phyloP scores from a whole-genome alignment of 2,888 invertebrate species.

The Sericinus montela region DNA sequence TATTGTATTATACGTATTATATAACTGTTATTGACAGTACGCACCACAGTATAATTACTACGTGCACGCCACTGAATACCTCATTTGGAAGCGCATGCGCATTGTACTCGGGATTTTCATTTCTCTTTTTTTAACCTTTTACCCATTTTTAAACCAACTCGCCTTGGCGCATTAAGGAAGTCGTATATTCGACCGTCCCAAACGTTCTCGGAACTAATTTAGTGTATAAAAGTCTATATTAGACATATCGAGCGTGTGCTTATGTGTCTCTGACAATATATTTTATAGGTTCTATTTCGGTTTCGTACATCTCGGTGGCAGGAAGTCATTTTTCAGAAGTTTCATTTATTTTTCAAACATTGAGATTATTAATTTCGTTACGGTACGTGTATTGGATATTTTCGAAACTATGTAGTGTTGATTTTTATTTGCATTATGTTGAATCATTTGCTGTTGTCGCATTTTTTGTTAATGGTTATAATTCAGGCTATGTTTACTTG shows the following conservation, averaged over 20 bases:
- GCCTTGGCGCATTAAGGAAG: conserved; percentile 50
- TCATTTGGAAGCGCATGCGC: conserved; percentile 57
- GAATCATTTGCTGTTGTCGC: conserved; percentile 2
- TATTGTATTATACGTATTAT: no score
- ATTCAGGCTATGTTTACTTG: conserved; percentile 3
- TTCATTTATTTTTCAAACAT: conserved; percentile 24
- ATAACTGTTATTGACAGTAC: conserved; percentile 38
- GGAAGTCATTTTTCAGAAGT: conserved; percentile 61
- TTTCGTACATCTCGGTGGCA: conserved; percentile 24
- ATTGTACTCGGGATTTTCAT: conserved; percentile 49
- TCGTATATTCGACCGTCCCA: conserved; percentile 47
- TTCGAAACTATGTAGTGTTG: neutral
- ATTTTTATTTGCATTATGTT: conserved; percentile 6
- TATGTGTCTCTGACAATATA: conserved; percentile 47
- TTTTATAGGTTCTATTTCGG: conserved; percentile 61
- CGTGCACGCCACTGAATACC: conserved; percentile 50
- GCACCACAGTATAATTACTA: conserved; percentile 57
- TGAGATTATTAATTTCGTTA: conserved; percentile 32
- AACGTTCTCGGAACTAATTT: conserved; percentile 65
- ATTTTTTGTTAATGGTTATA: conserved; percentile 2
- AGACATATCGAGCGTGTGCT: conserved; percentile 40
- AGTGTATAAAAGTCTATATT: conserved; percentile 57
- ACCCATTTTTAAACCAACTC: conserved; percentile 53
- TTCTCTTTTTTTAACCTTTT: conserved; percentile 51
- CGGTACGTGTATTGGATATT: conserved; percentile 18